Base-by-base conservation (phyloP, 1,140 invertebrate species). In the Doryteuthis pealeii region DNA sequence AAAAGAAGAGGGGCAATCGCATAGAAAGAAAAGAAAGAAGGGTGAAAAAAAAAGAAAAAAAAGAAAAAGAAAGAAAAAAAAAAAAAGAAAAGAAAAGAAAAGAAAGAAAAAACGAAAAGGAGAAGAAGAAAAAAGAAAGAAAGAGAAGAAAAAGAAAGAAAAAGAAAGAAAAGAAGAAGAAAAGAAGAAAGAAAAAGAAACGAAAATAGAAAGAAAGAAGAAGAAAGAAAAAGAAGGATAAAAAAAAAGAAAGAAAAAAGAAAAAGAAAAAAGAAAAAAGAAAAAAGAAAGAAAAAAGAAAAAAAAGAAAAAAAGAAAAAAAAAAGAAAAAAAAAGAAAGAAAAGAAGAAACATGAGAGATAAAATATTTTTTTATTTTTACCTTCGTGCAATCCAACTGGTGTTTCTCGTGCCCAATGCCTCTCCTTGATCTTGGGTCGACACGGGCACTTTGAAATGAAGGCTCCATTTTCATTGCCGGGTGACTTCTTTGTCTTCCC, bases 401-500 rank as follows among this genome's bases (percentile, higher is more conserved):
- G 35, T n/a, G n/a, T n/a, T 40, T 40, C 35, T 40, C 4, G 35
- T 5, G 3, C 35, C 35, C 3, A n/a, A 40, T 5, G 4, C 70
- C 72, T 72, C 72, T 74, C 49, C 80, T 71, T 73, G 70, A 73
- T 1, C 66, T 76, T 32, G 83, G 78, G 70, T 74, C 43, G 30
- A 80, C 79, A 76, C 71, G 72, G 12, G 83, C 18, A 85, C 78
- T 70, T 85, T 85, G 65, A 85, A 85, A 12, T 77, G 62, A 18
- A 81, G 80, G 70, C 80, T 82, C 3, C 71, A 71, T 70, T 76
- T 79, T 32, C n/a, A n/a, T 76, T 69, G 66, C 28, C 62, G 18
- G 54, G 26, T 28, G 22, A n/a, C 54, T 62, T 62, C 26, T 62
- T 62, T 62, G 54, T 49, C 26, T 70, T 33, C 5, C 5, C 5